Evolutionary conservation across 2,797 vertebrate species (phyloP).

Genomic region (Chlorospingus semifuscus): DNA sequence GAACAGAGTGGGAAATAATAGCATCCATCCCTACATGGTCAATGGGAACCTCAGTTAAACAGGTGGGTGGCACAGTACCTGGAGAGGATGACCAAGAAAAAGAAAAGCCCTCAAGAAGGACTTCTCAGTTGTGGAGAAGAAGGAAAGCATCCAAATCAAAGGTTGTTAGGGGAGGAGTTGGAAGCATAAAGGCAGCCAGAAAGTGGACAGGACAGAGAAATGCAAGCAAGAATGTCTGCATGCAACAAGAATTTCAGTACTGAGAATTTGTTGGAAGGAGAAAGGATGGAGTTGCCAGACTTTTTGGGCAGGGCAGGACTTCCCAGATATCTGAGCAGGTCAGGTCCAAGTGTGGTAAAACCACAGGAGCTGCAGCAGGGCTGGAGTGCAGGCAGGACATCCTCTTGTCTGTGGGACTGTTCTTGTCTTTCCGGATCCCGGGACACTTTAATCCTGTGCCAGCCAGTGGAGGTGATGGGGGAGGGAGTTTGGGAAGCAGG

Average conservation of each 20-base stretch:
- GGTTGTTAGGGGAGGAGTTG: background rate
- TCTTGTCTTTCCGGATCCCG: fast-evolving
- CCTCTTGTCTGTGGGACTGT: background rate
- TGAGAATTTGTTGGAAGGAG: background rate
- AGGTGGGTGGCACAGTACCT: background rate
- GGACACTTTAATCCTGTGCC: background rate
- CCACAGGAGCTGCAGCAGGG: fast-evolving
- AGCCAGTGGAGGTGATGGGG: fast-evolving
- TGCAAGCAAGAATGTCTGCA: background rate
- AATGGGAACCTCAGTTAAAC: background rate
- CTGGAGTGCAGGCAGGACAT: background rate
- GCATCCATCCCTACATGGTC: background rate
- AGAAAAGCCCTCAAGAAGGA: background rate
- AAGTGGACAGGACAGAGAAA: background rate
- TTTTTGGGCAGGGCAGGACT: background rate
- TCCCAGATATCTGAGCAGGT: background rate
- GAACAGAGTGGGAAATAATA: background rate
- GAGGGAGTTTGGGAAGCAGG: background rate
- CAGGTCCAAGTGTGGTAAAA: background rate
- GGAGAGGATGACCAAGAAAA: background rate
- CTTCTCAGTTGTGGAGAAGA: background rate
- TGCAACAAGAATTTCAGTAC: background rate
- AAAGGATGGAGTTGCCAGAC: background rate
- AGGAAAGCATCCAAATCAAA: background rate
- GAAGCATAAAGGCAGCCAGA: background rate